These are phyloP conservation scores for Tetropium fuscum DNA, from an alignment of 2,888 invertebrate species.

Conservation along the genomic window DNA sequence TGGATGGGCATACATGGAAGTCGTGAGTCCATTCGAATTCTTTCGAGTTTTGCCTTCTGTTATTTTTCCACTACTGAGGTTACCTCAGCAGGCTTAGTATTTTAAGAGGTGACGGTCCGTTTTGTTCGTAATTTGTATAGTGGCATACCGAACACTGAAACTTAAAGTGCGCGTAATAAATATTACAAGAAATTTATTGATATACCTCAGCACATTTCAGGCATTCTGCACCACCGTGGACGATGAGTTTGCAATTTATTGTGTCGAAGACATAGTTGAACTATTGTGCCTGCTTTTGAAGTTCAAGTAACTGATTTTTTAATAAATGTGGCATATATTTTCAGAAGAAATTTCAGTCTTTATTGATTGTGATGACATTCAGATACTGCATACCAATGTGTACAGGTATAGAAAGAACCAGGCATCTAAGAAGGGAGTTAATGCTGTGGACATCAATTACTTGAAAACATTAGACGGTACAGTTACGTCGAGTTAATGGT, in stretches of 20 bases:
- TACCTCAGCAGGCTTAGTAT: slow-evolving; percentile 15
- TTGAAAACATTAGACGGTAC: slow-evolving; percentile 33
- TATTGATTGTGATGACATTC: neutral
- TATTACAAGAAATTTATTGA: slow-evolving; percentile 4
- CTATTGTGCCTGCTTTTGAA: too few relatives aligned
- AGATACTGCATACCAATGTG: slow-evolving; percentile 15
- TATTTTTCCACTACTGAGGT: slow-evolving; percentile 30
- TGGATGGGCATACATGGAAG: slow-evolving; percentile 56
- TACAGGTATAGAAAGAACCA: slow-evolving; percentile 21
- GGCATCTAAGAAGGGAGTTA: slow-evolving; percentile 25
- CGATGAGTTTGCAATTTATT: neutral
- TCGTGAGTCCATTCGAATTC: slow-evolving; percentile 53
- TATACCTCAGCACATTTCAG: neutral
- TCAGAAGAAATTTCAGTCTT: too few relatives aligned
- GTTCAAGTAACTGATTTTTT: too few relatives aligned
- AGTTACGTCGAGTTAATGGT: slow-evolving; percentile 31
- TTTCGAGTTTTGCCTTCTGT: slow-evolving; percentile 35
- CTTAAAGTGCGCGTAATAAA: slow-evolving; percentile 14
- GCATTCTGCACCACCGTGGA: neutral
- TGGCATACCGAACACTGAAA: slow-evolving; percentile 16
- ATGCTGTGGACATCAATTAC: slow-evolving; percentile 32
- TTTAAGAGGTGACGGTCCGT: slow-evolving; percentile 25
- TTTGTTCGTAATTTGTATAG: slow-evolving; percentile 30
- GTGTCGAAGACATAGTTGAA: too few relatives aligned
- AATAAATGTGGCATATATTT: too few relatives aligned